A percentile compares a stretch with the other conserved stretches of the same genome.
phyloP scores from a whole-genome alignment of 2,797 vertebrate species.

The Ptychadena robeensis region DNA sequence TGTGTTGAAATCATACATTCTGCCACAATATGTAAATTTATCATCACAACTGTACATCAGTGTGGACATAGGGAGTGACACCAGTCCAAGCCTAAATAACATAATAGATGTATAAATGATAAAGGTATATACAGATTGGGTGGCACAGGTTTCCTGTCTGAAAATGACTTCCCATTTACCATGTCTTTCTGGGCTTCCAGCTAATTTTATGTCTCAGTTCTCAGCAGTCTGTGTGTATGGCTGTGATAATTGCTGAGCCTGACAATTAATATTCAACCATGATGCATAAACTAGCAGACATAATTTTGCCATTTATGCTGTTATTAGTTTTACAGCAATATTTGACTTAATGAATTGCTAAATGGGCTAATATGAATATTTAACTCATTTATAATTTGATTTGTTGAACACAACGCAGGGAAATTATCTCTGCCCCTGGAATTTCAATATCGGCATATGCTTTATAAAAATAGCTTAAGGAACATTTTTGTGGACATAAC shows the following conservation, averaged over 20 bases:
- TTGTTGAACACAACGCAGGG: slow-evolving; percentile 47
- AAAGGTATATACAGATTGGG: neutral
- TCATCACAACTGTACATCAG: too few species aligned
- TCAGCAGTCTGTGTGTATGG: slow-evolving; percentile 15
- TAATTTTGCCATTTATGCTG: slow-evolving; percentile 54
- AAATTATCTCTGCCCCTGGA: slow-evolving; percentile 45
- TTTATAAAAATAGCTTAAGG: slow-evolving; percentile 25
- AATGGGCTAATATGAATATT: slow-evolving; percentile 58
- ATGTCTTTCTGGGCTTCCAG: neutral
- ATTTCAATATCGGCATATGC: slow-evolving; percentile 39
- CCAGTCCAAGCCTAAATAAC: neutral
- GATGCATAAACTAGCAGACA: slow-evolving; percentile 41
- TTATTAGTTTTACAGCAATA: slow-evolving; percentile 40
- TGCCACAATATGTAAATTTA: too few species aligned
- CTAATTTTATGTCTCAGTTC: neutral
- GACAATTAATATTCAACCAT: slow-evolving; percentile 43
- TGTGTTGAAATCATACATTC: too few species aligned
- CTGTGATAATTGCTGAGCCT: slow-evolving; percentile 34
- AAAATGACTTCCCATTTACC: neutral
- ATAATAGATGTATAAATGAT: neutral
- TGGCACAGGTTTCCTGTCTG: neutral
- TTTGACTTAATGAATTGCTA: slow-evolving; percentile 54
- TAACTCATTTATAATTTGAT: slow-evolving; percentile 57
- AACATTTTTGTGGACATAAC: slow-evolving; percentile 17
- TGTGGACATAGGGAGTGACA: too few species aligned